These are phyloP conservation scores for Galemys pyrenaicus DNA, from an alignment of 2,113 vertebrate genomes.

Conservation along the genomic window DNA sequence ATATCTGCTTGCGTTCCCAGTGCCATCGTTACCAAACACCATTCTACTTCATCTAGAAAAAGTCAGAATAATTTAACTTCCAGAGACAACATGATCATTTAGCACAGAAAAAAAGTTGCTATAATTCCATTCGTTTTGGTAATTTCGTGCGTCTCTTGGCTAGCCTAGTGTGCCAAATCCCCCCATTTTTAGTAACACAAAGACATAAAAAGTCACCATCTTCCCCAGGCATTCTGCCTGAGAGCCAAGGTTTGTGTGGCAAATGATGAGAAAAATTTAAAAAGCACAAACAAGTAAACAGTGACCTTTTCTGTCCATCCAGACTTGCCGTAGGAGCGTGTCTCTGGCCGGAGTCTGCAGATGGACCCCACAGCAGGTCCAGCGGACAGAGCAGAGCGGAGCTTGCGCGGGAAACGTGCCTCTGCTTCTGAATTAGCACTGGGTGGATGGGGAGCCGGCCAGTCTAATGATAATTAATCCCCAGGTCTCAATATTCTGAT, in stretches of 20 bases:
- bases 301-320: neutral
- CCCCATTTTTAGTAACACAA: rapidly evolving
- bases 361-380: neutral
- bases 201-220: neutral
- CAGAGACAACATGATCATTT: neutral
- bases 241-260: neutral
- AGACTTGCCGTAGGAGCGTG: neutral
- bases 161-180: too few species aligned
- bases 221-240: neutral
- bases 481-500: neutral
- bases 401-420: too few species aligned
- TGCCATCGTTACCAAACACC: neutral
- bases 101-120: neutral
- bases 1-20: rapidly evolving
- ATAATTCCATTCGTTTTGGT: neutral
- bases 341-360: neutral
- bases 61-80: neutral
- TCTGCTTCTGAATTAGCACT: neutral
- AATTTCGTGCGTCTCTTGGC: neutral
- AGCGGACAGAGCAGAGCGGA: too few species aligned
- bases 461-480: neutral
- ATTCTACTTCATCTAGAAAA: neutral
- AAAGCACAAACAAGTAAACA: neutral
- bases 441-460: neutral
- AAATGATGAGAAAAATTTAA: neutral